Conservation (phyloP, 1,140 invertebrate genomes). For the Popillia japonica region DNA sequence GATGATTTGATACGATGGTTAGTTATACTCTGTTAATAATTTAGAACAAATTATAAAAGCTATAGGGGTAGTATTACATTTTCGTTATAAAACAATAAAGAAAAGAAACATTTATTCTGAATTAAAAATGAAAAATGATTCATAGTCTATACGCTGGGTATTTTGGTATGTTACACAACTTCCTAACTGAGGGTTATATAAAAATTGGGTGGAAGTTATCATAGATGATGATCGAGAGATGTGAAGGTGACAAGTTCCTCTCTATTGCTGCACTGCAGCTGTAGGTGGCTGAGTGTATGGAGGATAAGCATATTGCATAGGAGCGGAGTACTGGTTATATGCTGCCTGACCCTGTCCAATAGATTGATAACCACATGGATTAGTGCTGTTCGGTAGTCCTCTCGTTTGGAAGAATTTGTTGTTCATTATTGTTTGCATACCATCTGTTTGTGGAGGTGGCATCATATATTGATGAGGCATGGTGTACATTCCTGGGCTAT, state of each 20-base stretch:
- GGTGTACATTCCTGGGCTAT: slow-evolving; percentile 63
- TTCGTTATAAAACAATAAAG: neutral
- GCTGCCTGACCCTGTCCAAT: slow-evolving; percentile 65
- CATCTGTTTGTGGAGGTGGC: slow-evolving; percentile 60
- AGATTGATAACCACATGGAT: slow-evolving; percentile 68
- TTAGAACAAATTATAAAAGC: neutral
- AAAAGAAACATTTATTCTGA: slow-evolving; percentile 11
- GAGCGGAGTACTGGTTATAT: slow-evolving; percentile 60
- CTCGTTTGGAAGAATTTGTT: slow-evolving; percentile 71
- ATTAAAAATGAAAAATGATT: slow-evolving; percentile 23
- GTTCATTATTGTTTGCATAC: slow-evolving; percentile 68
- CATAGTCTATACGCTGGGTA: slow-evolving; percentile 3
- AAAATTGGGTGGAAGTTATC: neutral
- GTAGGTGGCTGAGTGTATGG: slow-evolving; percentile 63
- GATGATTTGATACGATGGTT: neutral
- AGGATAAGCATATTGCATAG: slow-evolving; percentile 57
- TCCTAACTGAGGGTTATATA: neutral
- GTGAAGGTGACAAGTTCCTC: slow-evolving; percentile 35
- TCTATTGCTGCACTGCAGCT: slow-evolving; percentile 59
- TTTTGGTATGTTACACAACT: slow-evolving; percentile 8
- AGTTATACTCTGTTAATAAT: neutral
- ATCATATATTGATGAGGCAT: slow-evolving; percentile 64
- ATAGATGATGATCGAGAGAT: slow-evolving; percentile 12
- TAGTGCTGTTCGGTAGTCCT: slow-evolving; percentile 63
- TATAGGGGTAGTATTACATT: neutral